Evolutionary conservation across 1,140 invertebrate species (phyloP), one percentile per base, ranked within the genome.

Genomic region (Hycleus cichorii): DNA sequence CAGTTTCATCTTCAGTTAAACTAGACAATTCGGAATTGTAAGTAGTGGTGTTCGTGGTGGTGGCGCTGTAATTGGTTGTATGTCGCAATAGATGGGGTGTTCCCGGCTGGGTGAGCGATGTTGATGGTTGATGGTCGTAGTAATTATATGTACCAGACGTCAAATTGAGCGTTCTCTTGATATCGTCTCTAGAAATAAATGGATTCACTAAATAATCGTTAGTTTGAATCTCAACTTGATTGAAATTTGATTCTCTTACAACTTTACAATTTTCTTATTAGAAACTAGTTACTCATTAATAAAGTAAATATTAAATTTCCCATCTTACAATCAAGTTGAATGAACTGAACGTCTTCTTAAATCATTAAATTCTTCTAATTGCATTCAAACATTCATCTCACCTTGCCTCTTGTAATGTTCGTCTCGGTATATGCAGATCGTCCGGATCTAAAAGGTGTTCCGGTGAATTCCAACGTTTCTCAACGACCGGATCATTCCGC

Each of bases 1-100:
- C 81, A 40, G n/a, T 44, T 67, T 79, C 77, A 69, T 83, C 77
- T 63, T 81, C 69, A 26, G 47, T 71, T 70, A 69, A 74, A 77
- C 32, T 81, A 69, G 75, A 83, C 77, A 67, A 75, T 60, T 75
- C 71, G 55, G 57, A 47, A 57, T 53, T 64, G 58, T 66, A 68
- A 11, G 66, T 69, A 39, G 64, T 69, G 43, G 62, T 60, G 40
- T 65, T 54, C 61, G 55, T 64, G 64, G 25, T 47, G 39, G 62
- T 48, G 18, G 18, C 18, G 71, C 39, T 39, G 65, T 26, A 69
- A 67, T 39, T 68, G 66, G 3, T 70, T 61, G 47, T 54, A 27
- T 26, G 42, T 40, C 68, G 68, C 53, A 69, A 57, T 43, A 69
- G 67, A 43, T 46, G 66, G 60, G 60, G 76, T 75, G 50, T 40